Evolutionary conservation across 2,888 invertebrate genomes (phyloP), one percentile per base, ranked within the genome.

Genomic region (Caenorhabditis imperialis): DNA sequence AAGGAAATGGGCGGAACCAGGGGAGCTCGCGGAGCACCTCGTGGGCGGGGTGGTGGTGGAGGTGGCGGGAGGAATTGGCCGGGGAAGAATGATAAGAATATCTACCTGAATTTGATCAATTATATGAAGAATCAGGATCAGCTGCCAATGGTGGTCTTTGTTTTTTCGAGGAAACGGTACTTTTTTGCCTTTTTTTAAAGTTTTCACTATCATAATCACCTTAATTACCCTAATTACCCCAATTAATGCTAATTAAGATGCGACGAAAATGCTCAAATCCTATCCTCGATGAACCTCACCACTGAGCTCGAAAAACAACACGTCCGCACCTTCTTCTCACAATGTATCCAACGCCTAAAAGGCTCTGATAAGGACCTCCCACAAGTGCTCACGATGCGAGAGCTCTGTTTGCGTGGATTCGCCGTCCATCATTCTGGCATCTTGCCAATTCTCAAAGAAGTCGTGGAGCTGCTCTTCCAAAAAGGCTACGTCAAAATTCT

Each of bases 341-440:
- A 92, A 83, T 94, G 94, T 86, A 91, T 97, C 14, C 92, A 92
- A 55, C 91, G 92, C 80, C 89, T 95, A 7, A 96, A 96, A 88
- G 93, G 93, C 50, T 92, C 93, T 0, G 99, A 99, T 88, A 92
- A 93, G 75, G 91, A 92, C 78, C 91, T 99, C 57, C 98, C 98
- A 0, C 99, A 99, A 91, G 91, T 91, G 22, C 76, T 91, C 23
- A 90, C 91, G 69, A 92, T 95, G 91, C 91, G 92, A 81, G 91
- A 92, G 60, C 91, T 89, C 47, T 88, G 88, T 73, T 65, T 78
- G 30, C 81, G 93, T 62, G 99, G 99, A 1, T 93, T 99, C 75
- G 99, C 97, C 0, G 93, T 99, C 3, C 99, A 99, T 90, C 99
- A 99, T 89, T 96, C 96, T 89, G 99, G 99, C 12, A 95, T 99